Evolutionary conservation across 2,113 vertebrate genomes (phyloP).

Genomic region (Dipodomys merriami): DNA sequence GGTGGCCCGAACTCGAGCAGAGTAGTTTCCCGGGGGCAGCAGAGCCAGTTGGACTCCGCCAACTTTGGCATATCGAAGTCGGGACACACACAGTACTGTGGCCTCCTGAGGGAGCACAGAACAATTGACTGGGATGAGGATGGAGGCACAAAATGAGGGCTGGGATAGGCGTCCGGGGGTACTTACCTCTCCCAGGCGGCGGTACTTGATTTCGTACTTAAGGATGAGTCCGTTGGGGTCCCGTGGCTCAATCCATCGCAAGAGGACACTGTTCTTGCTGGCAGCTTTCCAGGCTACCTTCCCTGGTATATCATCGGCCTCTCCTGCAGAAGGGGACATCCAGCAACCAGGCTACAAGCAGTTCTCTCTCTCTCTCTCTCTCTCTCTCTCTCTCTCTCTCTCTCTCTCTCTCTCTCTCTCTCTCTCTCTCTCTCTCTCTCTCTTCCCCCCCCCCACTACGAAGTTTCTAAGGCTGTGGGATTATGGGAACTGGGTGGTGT

Average conservation of each 20-base stretch:
- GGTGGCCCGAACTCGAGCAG: slow-evolving; percentile 87
- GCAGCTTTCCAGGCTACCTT: slow-evolving; percentile 85
- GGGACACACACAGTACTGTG: slow-evolving; percentile 88
- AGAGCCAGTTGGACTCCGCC: slow-evolving; percentile 85
- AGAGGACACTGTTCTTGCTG: slow-evolving; percentile 84
- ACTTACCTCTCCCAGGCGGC: slow-evolving; percentile 86
- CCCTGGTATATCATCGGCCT: slow-evolving; percentile 87
- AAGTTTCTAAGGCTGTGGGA: neutral
- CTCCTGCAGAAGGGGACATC: slow-evolving; percentile 44
- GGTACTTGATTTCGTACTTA: slow-evolving; percentile 90
- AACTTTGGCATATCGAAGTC: slow-evolving; percentile 86
- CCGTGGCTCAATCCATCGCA: slow-evolving; percentile 86
- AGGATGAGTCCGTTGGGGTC: slow-evolving; percentile 90
- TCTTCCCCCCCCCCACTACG: neutral
- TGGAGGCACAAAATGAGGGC: neutral
- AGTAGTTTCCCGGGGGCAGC: slow-evolving; percentile 88
- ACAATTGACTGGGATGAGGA: neutral
- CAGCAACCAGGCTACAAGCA: neutral
- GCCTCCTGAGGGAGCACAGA: slow-evolving; percentile 80
- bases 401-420: neutral
- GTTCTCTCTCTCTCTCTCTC: neutral
- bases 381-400: neutral
- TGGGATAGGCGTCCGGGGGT: rapidly evolving
- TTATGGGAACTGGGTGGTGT: neutral
- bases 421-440: too few relatives aligned